Percentiles rank a stretch among this genome's conserved stretches.
Evolutionary conservation across 2,797 vertebrate species (phyloP).

Genomic region (Myotis daubentonii): DNA sequence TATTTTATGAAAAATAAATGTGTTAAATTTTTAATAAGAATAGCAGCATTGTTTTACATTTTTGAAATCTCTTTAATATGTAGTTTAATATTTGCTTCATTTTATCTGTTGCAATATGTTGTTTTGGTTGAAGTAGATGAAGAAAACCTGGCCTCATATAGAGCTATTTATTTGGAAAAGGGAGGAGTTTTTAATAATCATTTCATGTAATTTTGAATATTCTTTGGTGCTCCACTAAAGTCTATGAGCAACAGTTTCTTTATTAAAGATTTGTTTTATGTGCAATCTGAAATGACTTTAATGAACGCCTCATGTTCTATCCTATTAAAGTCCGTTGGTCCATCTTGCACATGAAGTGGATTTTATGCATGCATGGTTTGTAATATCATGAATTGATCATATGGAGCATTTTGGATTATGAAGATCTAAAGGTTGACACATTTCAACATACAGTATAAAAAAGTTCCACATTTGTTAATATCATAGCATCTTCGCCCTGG

Average conservation of each 20-base stretch:
- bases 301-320: not conserved
- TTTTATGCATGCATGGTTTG: not conserved
- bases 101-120: not conserved
- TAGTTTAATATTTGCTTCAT: not conserved
- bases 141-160: not conserved
- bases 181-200: not conserved
- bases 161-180: not conserved
- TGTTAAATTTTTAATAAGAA: not conserved
- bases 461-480: not conserved
- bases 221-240: not conserved
- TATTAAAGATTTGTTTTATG: not conserved
- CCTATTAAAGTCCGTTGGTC: not conserved
- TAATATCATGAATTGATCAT: not conserved
- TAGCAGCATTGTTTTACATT: not conserved
- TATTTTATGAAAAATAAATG: constrained; percentile 18
- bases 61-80: not conserved
- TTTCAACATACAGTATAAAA: not conserved
- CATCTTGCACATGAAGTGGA: not conserved
- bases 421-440: not conserved
- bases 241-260: not conserved
- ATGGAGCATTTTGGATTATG: not conserved
- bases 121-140: constrained; percentile 12
- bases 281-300: not conserved
- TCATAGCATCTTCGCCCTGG: not conserved
- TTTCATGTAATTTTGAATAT: constrained; percentile 12